Conservation (phyloP, 2,113 vertebrate species). For the Aspidoscelis tigris region DNA sequence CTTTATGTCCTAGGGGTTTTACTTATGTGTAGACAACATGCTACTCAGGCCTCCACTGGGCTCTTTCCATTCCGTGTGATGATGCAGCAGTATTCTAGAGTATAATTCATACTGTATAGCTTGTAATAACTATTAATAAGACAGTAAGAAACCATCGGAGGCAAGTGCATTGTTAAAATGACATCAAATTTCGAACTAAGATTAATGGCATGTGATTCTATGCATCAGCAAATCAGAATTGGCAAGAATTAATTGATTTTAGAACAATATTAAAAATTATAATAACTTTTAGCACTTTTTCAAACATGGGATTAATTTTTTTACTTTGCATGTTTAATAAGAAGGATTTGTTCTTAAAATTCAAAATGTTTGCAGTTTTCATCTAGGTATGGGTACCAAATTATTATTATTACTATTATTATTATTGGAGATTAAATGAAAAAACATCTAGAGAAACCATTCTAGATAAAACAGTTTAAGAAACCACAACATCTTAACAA, state of each 20-base stretch:
- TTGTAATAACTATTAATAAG: not conserved
- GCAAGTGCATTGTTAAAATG: not conserved
- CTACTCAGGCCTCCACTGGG: no score
- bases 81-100: no score
- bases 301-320: not conserved
- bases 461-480: not conserved
- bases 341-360: not conserved
- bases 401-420: no score
- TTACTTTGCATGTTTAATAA: not conserved
- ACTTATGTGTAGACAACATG: no score
- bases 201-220: conserved; percentile 1
- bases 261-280: not conserved
- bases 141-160: not conserved
- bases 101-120: not conserved
- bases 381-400: not conserved
- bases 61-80: no score
- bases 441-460: not conserved
- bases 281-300: not conserved
- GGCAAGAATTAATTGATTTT: conserved; percentile 4
- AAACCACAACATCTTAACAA: not conserved
- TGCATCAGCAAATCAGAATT: not conserved
- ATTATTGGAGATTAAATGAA: not conserved
- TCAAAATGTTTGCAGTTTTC: not conserved
- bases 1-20: no score
- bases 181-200: not conserved